Evolutionary conservation across 2,113 vertebrate genomes (phyloP), one percentile per base, ranked within the genome.

Genomic region (Zosterops japonicus): DNA sequence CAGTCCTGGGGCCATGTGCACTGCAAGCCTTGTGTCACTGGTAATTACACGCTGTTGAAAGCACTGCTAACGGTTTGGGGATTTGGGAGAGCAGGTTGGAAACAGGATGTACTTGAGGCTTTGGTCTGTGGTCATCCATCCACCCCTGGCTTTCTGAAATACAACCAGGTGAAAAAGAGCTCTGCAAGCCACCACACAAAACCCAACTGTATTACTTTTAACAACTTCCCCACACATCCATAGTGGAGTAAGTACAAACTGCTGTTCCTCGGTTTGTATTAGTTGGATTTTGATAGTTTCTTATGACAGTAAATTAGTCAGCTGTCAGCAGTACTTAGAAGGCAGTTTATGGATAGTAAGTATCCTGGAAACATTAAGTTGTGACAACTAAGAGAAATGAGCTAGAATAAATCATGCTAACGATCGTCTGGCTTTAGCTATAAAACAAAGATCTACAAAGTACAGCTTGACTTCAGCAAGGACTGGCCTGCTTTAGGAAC

Each of bases 141-240:
- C 35, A 71, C 5, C 41, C 50, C 6, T 15, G 28, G 33, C 29
- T 75, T 77, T 93, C 18, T 84, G 36, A 94, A 83, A 72, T 3
- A 69, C 14, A 93, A n/a, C 17, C 59, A 78, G 35, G 70, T 79
- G 47, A 77, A 80, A 83, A 29, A 0, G 0, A 89, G 41, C 49
- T 89, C 5, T 1, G 42, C n/a, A 72, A 69, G 63, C 18, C 55
- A 59, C 53, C 35, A 16, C 60, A 35, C 70, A 71, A 83, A 92
- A 80, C 18, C 12, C 16, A 44, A 15, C 13, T 49, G 16, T 13
- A 3, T 41, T 29, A 21, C 56, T 90, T 52, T 15, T 14, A 68
- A 11, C n/a, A 84, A 28, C 65, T 68, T 56, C 12, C 14, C 4
- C 24, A 15, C 0, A 0, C 27, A 20, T 20, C 63, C 3, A 3